A percentile compares a stretch with the other conserved stretches of the same genome.
These are phyloP conservation scores for Heliconius hermathena DNA, from an alignment of 1,140 invertebrate genomes.

Conservation along the genomic window DNA sequence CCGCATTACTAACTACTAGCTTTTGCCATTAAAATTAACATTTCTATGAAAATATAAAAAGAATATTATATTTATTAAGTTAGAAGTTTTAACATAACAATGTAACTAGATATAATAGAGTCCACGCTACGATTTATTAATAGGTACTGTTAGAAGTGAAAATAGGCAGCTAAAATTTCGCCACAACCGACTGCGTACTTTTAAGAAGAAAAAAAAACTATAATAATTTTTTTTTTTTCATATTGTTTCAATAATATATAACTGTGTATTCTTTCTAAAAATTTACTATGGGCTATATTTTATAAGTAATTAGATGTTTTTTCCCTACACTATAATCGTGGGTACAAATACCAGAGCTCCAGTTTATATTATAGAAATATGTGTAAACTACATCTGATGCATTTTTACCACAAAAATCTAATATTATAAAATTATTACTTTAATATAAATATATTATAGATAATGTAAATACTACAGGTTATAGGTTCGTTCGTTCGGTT, in stretches of 20 bases:
- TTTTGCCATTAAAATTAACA: conserved; percentile 2
- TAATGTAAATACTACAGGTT: too few relatives aligned
- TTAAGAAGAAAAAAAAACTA: background rate
- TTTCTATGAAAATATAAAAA: background rate
- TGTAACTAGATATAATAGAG: background rate
- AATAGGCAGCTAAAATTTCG: conserved; percentile 18
- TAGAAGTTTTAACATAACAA: conserved; percentile 24
- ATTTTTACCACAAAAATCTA: too few relatives aligned
- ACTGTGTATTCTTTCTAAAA: background rate
- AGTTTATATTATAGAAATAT: too few relatives aligned
- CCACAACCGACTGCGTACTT: background rate
- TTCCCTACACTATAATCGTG: too few relatives aligned
- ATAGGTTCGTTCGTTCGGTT: too few relatives aligned
- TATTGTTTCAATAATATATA: background rate
- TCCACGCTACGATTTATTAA: conserved; percentile 16
- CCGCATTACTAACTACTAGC: background rate
- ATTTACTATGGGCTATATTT: background rate
- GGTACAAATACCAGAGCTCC: too few relatives aligned
- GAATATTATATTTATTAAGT: background rate
- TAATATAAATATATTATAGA: too few relatives aligned
- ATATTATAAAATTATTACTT: too few relatives aligned
- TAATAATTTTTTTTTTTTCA: too few relatives aligned
- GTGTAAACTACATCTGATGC: too few relatives aligned
- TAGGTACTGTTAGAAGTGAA: background rate
- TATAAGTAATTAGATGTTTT: too few relatives aligned